Evolutionary conservation across 1,140 invertebrate species (phyloP).

Genomic region (Anastatus disparis): DNA sequence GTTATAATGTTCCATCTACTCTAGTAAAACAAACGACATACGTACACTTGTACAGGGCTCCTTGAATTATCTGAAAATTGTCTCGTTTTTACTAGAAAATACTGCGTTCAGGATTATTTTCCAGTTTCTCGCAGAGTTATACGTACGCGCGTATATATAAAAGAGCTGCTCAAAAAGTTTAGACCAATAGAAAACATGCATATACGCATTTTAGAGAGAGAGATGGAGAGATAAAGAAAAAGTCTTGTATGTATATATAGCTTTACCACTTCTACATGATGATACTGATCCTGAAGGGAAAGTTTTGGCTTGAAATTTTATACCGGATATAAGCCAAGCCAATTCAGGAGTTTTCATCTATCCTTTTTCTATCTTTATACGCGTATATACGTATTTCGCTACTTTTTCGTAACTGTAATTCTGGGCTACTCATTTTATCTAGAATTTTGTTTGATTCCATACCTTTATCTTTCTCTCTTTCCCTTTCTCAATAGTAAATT

Average conservation of each 20-base stretch:
- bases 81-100: slow-evolving; percentile 7
- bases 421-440: no score
- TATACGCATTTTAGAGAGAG: no score
- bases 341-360: slow-evolving; percentile 16
- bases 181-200: no score
- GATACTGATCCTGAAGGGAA: slow-evolving; percentile 16
- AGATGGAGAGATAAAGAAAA: no score
- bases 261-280: no score
- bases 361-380: neutral
- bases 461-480: neutral
- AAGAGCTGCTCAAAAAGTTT: neutral
- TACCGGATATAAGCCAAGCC: neutral
- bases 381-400: no score
- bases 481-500: neutral
- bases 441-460: slow-evolving; percentile 23
- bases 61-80: slow-evolving; percentile 30
- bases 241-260: no score
- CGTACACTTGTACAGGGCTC: neutral
- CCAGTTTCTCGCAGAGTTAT: neutral
- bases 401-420: no score
- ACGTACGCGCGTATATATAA: neutral
- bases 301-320: slow-evolving; percentile 14
- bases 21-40: no score
- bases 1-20: no score
- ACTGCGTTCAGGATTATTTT: slow-evolving; percentile 7